phyloP scores from a whole-genome alignment of 2,888 invertebrate genomes.

The Scaptomyza parva region DNA sequence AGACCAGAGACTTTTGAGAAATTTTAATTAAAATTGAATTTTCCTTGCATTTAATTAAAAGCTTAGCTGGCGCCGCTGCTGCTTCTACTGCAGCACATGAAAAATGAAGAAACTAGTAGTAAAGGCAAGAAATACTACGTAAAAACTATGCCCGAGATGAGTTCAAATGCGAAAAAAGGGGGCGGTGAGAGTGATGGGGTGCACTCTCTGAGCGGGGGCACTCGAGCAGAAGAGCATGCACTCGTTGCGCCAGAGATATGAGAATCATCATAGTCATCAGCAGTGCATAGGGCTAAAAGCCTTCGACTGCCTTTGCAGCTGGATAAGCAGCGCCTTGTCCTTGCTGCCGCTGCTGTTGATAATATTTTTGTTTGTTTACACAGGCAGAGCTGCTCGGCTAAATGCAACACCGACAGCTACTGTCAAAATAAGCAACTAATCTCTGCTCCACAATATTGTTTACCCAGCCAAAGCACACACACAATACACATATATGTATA shows the following conservation, averaged over 20 bases:
- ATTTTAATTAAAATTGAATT: constrained; percentile 80
- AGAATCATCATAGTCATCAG: constrained; percentile 67
- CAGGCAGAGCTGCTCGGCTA: constrained; percentile 50
- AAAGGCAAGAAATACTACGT: constrained; percentile 57
- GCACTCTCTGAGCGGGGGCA: constrained; percentile 45
- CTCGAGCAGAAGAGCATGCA: constrained; percentile 73
- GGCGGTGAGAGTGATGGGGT: background rate
- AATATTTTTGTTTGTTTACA: constrained; percentile 65
- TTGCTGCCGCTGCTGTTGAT: constrained; percentile 37
- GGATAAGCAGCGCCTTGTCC: constrained; percentile 1
- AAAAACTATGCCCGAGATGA: constrained; percentile 63
- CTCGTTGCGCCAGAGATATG: constrained; percentile 67
- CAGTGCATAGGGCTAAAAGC: constrained; percentile 25
- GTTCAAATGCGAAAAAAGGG: constrained; percentile 20
- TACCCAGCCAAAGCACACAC: constrained; percentile 42
- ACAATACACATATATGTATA: constrained; percentile 6
- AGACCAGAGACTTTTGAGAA: constrained; percentile 68
- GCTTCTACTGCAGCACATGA: constrained; percentile 63
- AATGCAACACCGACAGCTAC: constrained; percentile 76
- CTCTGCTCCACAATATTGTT: constrained; percentile 68
- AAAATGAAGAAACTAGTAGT: constrained; percentile 59
- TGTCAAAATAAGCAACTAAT: constrained; percentile 78
- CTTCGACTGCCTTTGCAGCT: constrained; percentile 8
- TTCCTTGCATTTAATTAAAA: constrained; percentile 80
- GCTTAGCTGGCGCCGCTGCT: constrained; percentile 65